Percentiles rank a stretch among this genome's conserved stretches.
Conservation (phyloP, 2,797 vertebrate genomes). For the Anguilla obscura region DNA sequence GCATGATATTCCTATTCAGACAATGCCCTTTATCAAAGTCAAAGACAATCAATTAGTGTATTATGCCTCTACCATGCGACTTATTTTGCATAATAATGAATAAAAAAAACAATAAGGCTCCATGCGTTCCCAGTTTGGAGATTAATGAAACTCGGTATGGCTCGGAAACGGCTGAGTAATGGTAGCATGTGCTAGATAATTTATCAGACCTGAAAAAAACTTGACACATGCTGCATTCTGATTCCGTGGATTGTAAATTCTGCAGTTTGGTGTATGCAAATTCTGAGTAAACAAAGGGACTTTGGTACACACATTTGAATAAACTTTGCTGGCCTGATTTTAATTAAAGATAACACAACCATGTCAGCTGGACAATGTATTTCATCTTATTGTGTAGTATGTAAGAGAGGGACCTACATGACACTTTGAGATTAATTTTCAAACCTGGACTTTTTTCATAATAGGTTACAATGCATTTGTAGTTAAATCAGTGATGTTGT, state of each 20-base stretch:
- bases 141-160: conserved; percentile 11
- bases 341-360: conserved; percentile 63
- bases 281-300: conserved; percentile 51
- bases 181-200: neutral
- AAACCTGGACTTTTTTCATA: neutral
- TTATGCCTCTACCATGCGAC: neutral
- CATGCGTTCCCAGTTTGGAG: conserved; percentile 4
- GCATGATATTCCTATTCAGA: neutral
- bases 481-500: neutral
- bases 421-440: neutral
- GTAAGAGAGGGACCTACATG: conserved; percentile 32
- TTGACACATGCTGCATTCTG: conserved; percentile 8
- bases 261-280: conserved; percentile 26
- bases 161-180: neutral
- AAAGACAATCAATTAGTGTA: conserved; percentile 12
- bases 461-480: neutral
- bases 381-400: conserved; percentile 59
- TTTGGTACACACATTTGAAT: conserved; percentile 62
- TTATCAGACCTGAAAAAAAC: neutral
- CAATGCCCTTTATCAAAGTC: conserved; percentile 16
- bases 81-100: neutral
- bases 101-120: conserved; percentile 2
- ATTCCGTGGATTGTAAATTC: neutral
- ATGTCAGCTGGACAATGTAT: conserved; percentile 56
- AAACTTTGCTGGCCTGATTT: conserved; percentile 57